A percentile compares a stretch with the other conserved stretches of the same genome.
Evolutionary conservation across 1,140 invertebrate genomes (phyloP).

Genomic region (Habropoda laboriosa): DNA sequence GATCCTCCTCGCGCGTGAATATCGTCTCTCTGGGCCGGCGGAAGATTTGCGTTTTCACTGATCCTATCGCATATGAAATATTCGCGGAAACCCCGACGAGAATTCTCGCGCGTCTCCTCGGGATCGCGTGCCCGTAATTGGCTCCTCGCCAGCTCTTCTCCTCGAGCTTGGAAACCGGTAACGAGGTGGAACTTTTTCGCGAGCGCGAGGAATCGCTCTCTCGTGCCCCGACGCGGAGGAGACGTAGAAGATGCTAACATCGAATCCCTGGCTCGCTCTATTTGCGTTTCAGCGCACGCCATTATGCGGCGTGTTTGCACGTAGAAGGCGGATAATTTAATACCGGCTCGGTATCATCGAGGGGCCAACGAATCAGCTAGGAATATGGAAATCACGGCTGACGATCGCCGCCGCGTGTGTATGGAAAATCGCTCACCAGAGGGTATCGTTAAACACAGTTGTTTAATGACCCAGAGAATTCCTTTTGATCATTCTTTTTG

Average conservation of each 20-base stretch:
- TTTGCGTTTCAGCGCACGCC: conserved; percentile 59
- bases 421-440: conserved; percentile 1
- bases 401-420: not conserved
- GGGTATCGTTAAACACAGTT: not conserved
- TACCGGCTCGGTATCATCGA: conserved; percentile 37
- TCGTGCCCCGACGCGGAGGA: not conserved
- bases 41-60: conserved; percentile 19
- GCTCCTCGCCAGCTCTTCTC: conserved; percentile 47
- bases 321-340: conserved; percentile 60
- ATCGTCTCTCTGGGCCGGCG: not conserved
- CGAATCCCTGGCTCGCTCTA: conserved; percentile 52
- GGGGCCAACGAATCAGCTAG: conserved; percentile 9
- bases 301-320: conserved; percentile 53
- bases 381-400: conserved; percentile 32
- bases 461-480: too few relatives aligned
- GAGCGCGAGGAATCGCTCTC: conserved; percentile 38
- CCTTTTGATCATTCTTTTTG: too few relatives aligned
- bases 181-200: conserved; percentile 62
- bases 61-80: conserved; percentile 50
- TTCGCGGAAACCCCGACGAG: conserved; percentile 58
- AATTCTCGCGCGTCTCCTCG: conserved; percentile 59
- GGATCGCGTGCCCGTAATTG: conserved; percentile 69
- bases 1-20: not conserved
- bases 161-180: conserved; percentile 61
- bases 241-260: conserved; percentile 20